phyloP scores from a whole-genome alignment of 2,888 invertebrate species.

The Hymenopus coronatus region DNA sequence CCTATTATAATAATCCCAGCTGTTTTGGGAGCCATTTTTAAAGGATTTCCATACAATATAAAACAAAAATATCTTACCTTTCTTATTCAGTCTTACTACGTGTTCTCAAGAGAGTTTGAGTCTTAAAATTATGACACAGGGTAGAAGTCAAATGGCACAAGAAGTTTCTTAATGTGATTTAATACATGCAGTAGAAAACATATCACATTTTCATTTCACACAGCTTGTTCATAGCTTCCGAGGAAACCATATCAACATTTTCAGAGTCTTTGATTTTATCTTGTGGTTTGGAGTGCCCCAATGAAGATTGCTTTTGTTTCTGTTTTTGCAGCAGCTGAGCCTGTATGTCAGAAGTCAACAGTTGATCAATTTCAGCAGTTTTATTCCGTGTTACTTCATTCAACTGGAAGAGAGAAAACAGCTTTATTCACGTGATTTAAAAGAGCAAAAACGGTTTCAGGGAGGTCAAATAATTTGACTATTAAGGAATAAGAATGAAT shows the following conservation, averaged over 20 bases:
- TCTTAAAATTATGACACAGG: background rate
- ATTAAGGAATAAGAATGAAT: too few relatives aligned
- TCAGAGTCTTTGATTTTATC: background rate
- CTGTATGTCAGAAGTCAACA: slow-evolving; percentile 42
- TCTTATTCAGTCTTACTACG: background rate
- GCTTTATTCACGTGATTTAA: too few relatives aligned
- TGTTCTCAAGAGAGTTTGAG: background rate
- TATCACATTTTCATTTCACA: slow-evolving; percentile 29
- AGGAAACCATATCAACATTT: slow-evolving; percentile 15
- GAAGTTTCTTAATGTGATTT: background rate
- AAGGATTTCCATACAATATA: background rate
- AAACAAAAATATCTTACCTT: background rate
- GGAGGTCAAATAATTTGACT: too few relatives aligned
- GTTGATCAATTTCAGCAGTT: slow-evolving; percentile 42
- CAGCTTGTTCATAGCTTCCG: slow-evolving; percentile 27
- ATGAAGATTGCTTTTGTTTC: background rate
- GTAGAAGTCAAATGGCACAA: background rate
- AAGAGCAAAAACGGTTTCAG: too few relatives aligned
- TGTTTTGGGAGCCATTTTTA: slow-evolving; percentile 33
- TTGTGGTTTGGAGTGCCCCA: background rate
- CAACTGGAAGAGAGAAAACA: slow-evolving; percentile 32
- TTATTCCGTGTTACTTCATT: slow-evolving; percentile 40
- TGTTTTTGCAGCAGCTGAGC: slow-evolving; percentile 40
- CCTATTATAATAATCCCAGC: slow-evolving; percentile 55
- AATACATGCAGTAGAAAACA: background rate